Conservation (phyloP, 2,113 vertebrate genomes). For the Cephalopterus ornatus region DNA sequence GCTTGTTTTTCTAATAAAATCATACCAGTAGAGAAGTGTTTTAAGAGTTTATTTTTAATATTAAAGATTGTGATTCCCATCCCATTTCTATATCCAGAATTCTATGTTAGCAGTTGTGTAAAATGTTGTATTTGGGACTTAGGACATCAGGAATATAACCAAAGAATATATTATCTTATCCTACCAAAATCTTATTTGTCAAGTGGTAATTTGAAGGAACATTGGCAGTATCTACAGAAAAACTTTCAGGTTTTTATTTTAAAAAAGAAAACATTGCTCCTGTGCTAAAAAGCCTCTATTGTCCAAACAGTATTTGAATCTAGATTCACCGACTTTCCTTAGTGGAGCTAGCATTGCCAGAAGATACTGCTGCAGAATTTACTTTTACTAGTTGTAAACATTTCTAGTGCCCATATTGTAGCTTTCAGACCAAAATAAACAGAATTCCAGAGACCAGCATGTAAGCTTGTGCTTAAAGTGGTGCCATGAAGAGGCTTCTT, state of each 20-base stretch:
- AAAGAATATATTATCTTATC: background rate
- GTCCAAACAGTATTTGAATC: background rate
- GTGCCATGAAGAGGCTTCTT: conserved; percentile 18
- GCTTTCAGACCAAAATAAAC: conserved; percentile 47
- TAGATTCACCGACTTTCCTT: background rate
- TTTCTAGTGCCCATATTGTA: conserved; percentile 22
- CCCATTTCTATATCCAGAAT: background rate
- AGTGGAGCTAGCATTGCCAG: background rate
- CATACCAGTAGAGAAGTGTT: background rate
- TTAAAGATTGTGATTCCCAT: background rate
- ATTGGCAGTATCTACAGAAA: background rate
- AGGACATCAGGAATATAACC: fast-evolving
- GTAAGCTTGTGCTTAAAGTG: conserved; percentile 33
- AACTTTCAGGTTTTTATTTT: background rate
- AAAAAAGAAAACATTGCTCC: background rate
- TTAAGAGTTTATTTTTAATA: background rate
- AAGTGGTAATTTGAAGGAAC: background rate
- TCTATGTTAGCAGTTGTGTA: background rate
- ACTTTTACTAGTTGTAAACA: conserved; percentile 34
- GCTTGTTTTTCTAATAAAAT: background rate
- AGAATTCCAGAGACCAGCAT: conserved; percentile 24
- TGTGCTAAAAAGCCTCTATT: background rate
- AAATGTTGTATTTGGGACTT: background rate
- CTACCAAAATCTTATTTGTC: background rate
- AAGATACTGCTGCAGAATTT: conserved; percentile 19